Percentiles rank a stretch among this genome's conserved stretches.
Conservation (phyloP, 2,888 invertebrate species). For the Keiferia lycopersicella region DNA sequence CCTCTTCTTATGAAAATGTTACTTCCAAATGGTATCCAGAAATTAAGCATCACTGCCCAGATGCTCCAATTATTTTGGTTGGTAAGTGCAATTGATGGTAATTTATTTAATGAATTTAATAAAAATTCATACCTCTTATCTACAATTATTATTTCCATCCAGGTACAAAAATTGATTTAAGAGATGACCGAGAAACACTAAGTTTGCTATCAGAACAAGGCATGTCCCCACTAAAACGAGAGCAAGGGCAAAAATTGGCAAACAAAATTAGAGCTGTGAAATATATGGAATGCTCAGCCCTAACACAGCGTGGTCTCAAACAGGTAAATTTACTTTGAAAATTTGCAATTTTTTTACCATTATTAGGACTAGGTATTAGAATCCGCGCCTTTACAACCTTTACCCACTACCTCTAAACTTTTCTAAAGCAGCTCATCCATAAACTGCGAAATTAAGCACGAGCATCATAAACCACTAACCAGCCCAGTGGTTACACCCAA, state of each 20-base stretch:
- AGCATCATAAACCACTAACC: no score
- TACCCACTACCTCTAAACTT: no score
- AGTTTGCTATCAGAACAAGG: conserved; percentile 96
- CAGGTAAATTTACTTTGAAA: conserved; percentile 77
- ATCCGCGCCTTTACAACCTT: no score
- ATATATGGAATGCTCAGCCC: conserved; percentile 99
- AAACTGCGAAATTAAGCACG: no score
- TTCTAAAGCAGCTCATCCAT: no score
- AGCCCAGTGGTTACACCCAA: no score
- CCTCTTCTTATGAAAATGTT: conserved; percentile 99
- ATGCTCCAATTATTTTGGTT: conserved; percentile 99
- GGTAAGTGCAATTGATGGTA: conserved; percentile 83
- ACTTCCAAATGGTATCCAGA: conserved; percentile 99
- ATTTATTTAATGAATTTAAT: not conserved
- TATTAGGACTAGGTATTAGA: no score
- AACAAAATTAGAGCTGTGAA: conserved; percentile 99
- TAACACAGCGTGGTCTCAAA: conserved; percentile 98
- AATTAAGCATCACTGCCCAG: conserved; percentile 99
- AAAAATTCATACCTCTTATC: not conserved
- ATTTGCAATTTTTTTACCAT: no score
- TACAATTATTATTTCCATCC: not conserved
- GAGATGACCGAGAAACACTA: conserved; percentile 98
- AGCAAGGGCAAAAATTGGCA: conserved; percentile 98
- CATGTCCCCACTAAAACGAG: conserved; percentile 96
- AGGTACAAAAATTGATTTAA: conserved; percentile 99